A percentile compares a stretch with the other conserved stretches of the same genome.
These are phyloP conservation scores for Ypsolopha sequella DNA, from an alignment of 2,888 invertebrate genomes.

Conservation along the genomic window DNA sequence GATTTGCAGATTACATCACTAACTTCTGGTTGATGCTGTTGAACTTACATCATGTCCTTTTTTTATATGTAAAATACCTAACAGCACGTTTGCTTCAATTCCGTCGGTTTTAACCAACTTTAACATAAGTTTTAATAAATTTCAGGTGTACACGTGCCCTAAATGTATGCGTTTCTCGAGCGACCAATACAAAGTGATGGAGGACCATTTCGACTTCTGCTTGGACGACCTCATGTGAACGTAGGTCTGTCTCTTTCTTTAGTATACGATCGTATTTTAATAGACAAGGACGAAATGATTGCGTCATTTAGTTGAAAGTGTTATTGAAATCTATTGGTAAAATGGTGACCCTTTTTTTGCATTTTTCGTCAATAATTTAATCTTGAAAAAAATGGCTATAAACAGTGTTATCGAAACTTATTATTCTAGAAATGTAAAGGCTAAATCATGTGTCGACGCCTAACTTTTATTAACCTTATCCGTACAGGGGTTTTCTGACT, in stretches of 20 bases:
- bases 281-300: background rate
- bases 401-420: too few relatives aligned
- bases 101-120: too few relatives aligned
- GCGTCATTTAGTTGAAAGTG: background rate
- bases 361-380: background rate
- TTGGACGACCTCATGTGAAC: conserved; percentile 39
- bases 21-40: too few relatives aligned
- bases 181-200: conserved; percentile 42
- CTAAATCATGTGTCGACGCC: too few relatives aligned
- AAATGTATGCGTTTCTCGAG: conserved; percentile 51
- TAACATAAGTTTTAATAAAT: conserved; percentile 6
- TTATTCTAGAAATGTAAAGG: too few relatives aligned
- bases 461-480: too few relatives aligned
- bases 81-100: too few relatives aligned
- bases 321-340: background rate
- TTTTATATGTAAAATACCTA: too few relatives aligned
- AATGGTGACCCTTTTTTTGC: background rate
- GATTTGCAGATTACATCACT: too few relatives aligned
- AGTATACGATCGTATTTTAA: background rate
- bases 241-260: background rate
- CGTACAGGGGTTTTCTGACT: too few relatives aligned
- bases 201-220: conserved; percentile 55
- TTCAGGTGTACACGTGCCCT: conserved; percentile 52
- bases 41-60: too few relatives aligned
- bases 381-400: too few relatives aligned